Evolutionary conservation across 1,140 invertebrate species (phyloP).

Genomic region (Drosophila ananassae): DNA sequence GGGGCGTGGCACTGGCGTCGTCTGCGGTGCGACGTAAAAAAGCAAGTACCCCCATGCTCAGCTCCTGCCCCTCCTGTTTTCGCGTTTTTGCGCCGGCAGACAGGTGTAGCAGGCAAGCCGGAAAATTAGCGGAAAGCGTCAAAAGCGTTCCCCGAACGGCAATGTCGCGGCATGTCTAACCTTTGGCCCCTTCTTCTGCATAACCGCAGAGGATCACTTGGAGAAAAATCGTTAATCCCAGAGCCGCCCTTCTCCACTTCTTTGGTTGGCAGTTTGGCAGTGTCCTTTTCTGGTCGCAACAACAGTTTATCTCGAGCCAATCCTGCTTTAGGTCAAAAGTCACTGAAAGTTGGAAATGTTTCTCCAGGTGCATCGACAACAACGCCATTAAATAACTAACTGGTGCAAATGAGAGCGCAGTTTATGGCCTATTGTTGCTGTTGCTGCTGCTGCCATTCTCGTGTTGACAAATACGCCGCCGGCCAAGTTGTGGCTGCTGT

Average conservation of each 20-base stretch:
- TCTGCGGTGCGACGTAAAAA: conserved; percentile 39
- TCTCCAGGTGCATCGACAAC: neutral
- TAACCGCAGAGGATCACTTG: conserved; percentile 56
- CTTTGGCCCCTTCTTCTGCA: conserved; percentile 21
- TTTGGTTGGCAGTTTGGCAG: no score
- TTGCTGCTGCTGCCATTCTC: conserved; percentile 39
- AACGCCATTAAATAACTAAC: conserved; percentile 36
- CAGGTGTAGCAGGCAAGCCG: conserved; percentile 77
- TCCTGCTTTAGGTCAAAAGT: neutral
- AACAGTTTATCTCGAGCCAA: neutral
- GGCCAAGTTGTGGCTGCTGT: conserved; percentile 51
- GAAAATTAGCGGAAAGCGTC: conserved; percentile 82
- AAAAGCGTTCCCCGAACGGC: conserved; percentile 80
- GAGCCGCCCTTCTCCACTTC: neutral
- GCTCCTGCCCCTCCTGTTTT: neutral
- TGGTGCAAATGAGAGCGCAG: conserved; percentile 72
- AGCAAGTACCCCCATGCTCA: conserved; percentile 20
- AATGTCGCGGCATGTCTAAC: conserved; percentile 68
- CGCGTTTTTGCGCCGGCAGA: conserved; percentile 38
- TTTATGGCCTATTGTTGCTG: conserved; percentile 59
- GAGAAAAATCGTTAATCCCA: conserved; percentile 20
- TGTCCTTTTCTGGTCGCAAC: no score
- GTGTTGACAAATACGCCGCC: conserved; percentile 70
- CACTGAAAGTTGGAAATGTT: neutral
- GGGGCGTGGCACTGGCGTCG: conserved; percentile 37